Evolutionary conservation across 2,797 vertebrate species (phyloP), one percentile per base, ranked within the genome.

Genomic region (Mus minutoides): DNA sequence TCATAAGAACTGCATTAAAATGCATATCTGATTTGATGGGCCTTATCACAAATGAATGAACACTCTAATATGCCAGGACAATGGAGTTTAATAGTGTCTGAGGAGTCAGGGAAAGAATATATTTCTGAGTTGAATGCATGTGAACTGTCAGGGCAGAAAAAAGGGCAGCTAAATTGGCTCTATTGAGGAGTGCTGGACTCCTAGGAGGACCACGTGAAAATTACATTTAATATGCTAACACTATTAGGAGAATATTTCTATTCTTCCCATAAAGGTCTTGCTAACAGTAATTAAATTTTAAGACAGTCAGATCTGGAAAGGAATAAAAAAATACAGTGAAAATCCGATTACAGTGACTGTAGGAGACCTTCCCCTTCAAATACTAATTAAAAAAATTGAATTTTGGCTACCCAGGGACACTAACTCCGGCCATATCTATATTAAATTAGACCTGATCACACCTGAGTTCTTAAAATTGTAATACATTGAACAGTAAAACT

Each of bases 271-370:
- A 98, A 98, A 98, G 97, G 97, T 97, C 98, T 98, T 98, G 98
- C 98, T 98, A 98, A 98, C 97, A 98, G 98, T 98, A 98, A 98
- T 98, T 98, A 98, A 98, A 98, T 98, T 98, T 98, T 98, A 98
- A 98, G 97, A 98, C 94, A 97, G 98, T 97, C 94, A 96, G 71
- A 96, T 96, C 85, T 87, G 49, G 97, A 97, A 98, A 97, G 97
- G 98, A 98, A 97, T 97, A 98, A 97, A 37, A 37, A 98, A 97
- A 97, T 97, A 98, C 60, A 97, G 96, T 97, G 95, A 97, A 98
- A 98, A 98, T 98, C 96, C 67, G 96, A 98, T 98, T 98, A 97
- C 12, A 37, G 94, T 85, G 97, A 97, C 97, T 97, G 96, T 88
- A 94, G 64, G 96, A 98, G 95, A 97, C 91, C 94, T 97, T 97